Conservation (phyloP, 2,797 vertebrate species). For the Dryobates pubescens region DNA sequence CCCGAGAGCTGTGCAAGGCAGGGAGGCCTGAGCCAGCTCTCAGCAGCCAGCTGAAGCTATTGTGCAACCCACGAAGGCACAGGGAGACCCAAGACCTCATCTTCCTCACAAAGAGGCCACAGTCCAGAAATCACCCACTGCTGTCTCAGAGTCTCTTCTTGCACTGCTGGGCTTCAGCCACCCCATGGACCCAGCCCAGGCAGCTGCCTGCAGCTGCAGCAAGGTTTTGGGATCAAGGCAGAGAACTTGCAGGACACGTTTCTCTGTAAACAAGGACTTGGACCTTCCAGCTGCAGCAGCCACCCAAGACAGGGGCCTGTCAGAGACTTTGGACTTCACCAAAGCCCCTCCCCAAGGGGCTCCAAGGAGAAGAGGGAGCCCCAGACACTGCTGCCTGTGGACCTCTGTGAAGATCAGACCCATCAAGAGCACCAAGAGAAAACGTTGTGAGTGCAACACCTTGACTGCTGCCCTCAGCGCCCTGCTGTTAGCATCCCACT, state of each 20-base stretch:
- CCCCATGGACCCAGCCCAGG: background rate
- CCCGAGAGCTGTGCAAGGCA: background rate
- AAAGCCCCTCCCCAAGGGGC: slow-evolving; percentile 1
- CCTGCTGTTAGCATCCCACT: background rate
- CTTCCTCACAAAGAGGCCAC: background rate
- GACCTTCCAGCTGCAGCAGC: slow-evolving; percentile 19
- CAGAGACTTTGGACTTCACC: slow-evolving; percentile 22
- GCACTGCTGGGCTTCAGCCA: background rate
- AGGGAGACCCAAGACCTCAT: background rate
- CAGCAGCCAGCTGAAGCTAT: background rate
- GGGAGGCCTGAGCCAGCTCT: background rate
- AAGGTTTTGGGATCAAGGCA: slow-evolving; percentile 18
- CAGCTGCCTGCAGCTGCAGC: background rate
- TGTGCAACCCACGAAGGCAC: background rate
- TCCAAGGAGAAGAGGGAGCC: background rate
- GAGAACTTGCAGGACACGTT: slow-evolving; percentile 30
- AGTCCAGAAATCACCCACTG: background rate
- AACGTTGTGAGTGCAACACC: background rate
- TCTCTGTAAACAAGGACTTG: slow-evolving; percentile 63
- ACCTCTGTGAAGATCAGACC: background rate
- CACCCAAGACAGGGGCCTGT: background rate
- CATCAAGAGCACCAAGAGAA: background rate
- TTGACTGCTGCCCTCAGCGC: background rate
- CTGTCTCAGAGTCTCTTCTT: background rate
- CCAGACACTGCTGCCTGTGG: background rate